Evolutionary conservation across 2,888 invertebrate species (phyloP).

Genomic region (Tipula vernalis): DNA sequence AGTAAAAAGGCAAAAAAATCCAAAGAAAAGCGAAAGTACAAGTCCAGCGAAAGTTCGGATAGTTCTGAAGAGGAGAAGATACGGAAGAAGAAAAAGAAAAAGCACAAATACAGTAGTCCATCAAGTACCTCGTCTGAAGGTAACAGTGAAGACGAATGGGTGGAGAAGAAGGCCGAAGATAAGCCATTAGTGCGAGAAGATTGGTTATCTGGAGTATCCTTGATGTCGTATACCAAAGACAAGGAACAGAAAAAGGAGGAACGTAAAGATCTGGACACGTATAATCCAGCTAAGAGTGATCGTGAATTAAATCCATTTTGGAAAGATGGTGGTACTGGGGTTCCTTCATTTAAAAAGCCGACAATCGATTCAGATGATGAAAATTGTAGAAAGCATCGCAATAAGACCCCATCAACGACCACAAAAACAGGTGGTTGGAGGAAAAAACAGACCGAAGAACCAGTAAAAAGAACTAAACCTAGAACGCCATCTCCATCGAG

Average conservation of each 20-base stretch:
- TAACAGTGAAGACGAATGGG: slow-evolving; percentile 42
- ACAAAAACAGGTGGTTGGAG: slow-evolving; percentile 19
- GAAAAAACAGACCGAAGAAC: slow-evolving; percentile 15
- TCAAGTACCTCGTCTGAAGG: slow-evolving; percentile 20
- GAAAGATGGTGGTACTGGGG: slow-evolving; percentile 77
- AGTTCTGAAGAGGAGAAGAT: slow-evolving; percentile 27
- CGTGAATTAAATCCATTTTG: slow-evolving; percentile 86
- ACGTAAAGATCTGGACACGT: slow-evolving; percentile 43
- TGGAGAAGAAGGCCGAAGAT: slow-evolving; percentile 38
- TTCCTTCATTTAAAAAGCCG: slow-evolving; percentile 45
- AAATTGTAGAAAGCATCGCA: not conserved
- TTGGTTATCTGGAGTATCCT: slow-evolving; percentile 62
- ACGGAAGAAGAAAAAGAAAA: slow-evolving; percentile 20
- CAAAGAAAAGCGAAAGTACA: slow-evolving; percentile 13
- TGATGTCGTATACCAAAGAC: slow-evolving; percentile 32
- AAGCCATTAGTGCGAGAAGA: slow-evolving; percentile 44
- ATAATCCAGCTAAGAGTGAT: slow-evolving; percentile 55
- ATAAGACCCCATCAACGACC: slow-evolving; percentile 15
- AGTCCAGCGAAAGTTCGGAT: slow-evolving; percentile 24
- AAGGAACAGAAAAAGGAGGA: slow-evolving; percentile 36
- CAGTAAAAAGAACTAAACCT: not conserved
- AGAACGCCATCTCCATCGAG: not conserved
- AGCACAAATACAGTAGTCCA: slow-evolving; percentile 20
- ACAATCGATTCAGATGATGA: slow-evolving; percentile 24
- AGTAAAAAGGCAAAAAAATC: slow-evolving; percentile 24